These are phyloP conservation scores for Pheosia gnoma DNA, from an alignment of 2,888 invertebrate genomes.

Conservation along the genomic window DNA sequence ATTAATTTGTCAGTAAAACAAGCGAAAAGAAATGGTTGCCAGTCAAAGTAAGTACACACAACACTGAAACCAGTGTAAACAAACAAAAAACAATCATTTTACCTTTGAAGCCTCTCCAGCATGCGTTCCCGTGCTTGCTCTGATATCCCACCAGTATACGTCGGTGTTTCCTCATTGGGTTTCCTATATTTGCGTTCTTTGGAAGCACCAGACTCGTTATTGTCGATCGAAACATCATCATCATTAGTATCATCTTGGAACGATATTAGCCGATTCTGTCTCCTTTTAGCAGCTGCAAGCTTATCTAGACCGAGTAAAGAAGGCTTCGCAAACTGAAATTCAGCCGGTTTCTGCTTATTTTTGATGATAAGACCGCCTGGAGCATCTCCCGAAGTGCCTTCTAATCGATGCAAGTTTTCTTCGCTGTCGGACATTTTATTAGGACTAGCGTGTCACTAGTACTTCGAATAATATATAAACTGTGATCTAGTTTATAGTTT, in stretches of 20 bases:
- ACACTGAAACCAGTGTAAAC: not conserved
- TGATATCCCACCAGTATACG: slow-evolving; percentile 96
- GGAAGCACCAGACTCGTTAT: slow-evolving; percentile 42
- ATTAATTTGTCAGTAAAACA: too few relatives aligned
- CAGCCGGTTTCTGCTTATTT: slow-evolving; percentile 82
- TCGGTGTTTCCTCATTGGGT: slow-evolving; percentile 94
- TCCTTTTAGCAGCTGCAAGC: slow-evolving; percentile 90
- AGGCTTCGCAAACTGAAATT: slow-evolving; percentile 90
- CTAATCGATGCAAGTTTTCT: slow-evolving; percentile 88
- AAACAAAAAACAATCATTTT: slow-evolving; percentile 17
- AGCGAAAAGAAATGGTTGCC: not conserved
- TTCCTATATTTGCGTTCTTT: slow-evolving; percentile 89
- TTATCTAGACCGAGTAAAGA: slow-evolving; percentile 94
- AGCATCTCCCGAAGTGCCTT: slow-evolving; percentile 85
- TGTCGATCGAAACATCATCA: slow-evolving; percentile 50
- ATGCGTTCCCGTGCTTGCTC: slow-evolving; percentile 90
- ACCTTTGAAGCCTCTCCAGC: slow-evolving; percentile 85
- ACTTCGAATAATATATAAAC: slow-evolving; percentile 19
- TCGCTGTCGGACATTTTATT: slow-evolving; percentile 73
- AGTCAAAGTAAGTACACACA: not conserved
- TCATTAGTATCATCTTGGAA: slow-evolving; percentile 80
- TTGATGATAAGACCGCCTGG: slow-evolving; percentile 90
- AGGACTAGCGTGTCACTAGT: slow-evolving; percentile 8
- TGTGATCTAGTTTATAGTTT: slow-evolving; percentile 8
- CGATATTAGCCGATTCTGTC: slow-evolving; percentile 87